phyloP scores from a whole-genome alignment of 2,113 vertebrate species.

The Columba livia region DNA sequence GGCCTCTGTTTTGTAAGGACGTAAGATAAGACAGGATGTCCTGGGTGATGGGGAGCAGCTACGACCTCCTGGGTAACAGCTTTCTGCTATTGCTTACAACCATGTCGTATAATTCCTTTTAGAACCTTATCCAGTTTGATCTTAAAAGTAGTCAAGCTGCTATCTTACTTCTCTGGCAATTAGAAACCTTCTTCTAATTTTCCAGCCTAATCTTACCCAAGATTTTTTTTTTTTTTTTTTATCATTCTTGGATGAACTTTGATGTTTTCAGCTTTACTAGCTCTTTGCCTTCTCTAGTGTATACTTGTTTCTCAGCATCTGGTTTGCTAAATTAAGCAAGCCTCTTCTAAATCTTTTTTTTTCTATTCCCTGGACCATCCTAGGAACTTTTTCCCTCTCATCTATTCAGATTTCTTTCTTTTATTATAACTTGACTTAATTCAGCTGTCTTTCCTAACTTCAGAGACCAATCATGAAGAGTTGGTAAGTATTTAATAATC shows the following conservation, averaged over 20 bases:
- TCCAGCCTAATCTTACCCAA: background rate
- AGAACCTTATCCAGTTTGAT: background rate
- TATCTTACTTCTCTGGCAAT: background rate
- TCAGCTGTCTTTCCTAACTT: background rate
- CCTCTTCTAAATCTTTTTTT: background rate
- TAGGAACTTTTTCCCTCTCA: background rate
- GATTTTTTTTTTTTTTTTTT: background rate
- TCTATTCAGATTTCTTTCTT: background rate
- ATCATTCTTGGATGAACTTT: background rate
- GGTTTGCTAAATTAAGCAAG: slow-evolving; percentile 7
- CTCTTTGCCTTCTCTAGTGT: background rate
- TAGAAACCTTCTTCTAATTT: slow-evolving; percentile 10
- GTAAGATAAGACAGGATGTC: background rate
- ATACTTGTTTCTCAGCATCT: background rate
- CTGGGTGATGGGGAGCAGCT: background rate
- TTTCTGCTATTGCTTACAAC: background rate
- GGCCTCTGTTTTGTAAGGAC: background rate
- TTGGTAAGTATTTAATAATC: background rate
- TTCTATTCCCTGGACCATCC: background rate
- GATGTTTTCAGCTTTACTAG: background rate
- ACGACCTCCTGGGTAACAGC: background rate
- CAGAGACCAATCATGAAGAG: background rate
- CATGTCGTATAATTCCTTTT: background rate
- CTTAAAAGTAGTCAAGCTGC: background rate
- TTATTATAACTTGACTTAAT: background rate